These are phyloP conservation scores for Phymanthus crucifer DNA, from an alignment of 92 coral and sea anemone species.

Conservation along the genomic window DNA sequence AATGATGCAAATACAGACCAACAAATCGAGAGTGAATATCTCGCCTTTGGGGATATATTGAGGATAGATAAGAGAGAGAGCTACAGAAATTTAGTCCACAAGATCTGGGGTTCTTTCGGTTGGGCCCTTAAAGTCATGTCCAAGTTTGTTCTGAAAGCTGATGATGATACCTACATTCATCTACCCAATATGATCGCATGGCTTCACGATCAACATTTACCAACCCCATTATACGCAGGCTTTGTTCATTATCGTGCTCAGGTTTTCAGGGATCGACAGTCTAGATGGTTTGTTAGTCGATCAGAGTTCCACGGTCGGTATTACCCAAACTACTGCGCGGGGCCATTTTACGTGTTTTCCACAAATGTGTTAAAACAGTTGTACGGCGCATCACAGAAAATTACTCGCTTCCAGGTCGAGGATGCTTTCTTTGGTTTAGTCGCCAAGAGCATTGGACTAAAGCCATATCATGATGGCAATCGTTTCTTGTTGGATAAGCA, in stretches of 20 bases:
- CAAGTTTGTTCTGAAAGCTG: slow-evolving; percentile 51
- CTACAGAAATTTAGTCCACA: slow-evolving; percentile 29
- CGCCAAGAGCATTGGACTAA: slow-evolving; percentile 18
- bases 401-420: slow-evolving; percentile 29
- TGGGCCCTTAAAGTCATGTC: slow-evolving; percentile 36
- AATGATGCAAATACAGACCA: slow-evolving; percentile 23
- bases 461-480: slow-evolving; percentile 24
- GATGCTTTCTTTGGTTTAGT: slow-evolving; percentile 42
- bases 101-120: slow-evolving; percentile 27
- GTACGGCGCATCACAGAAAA: slow-evolving; percentile 14
- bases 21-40: slow-evolving; percentile 21
- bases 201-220: slow-evolving; percentile 32
- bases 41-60: slow-evolving; percentile 26
- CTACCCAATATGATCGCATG: slow-evolving; percentile 41
- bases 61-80: slow-evolving; percentile 27
- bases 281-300: slow-evolving; percentile 48
- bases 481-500: slow-evolving; percentile 13
- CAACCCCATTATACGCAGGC: slow-evolving; percentile 47
- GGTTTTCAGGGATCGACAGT: slow-evolving; percentile 23
- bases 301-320: slow-evolving; percentile 15
- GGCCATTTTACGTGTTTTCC: slow-evolving; percentile 48
- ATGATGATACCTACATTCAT: slow-evolving; percentile 48
- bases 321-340: slow-evolving; percentile 51
- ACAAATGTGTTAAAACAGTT: slow-evolving; percentile 30
- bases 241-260: slow-evolving; percentile 34